phyloP scores from a whole-genome alignment of 2,797 vertebrate species.

The Australoheros facetus region DNA sequence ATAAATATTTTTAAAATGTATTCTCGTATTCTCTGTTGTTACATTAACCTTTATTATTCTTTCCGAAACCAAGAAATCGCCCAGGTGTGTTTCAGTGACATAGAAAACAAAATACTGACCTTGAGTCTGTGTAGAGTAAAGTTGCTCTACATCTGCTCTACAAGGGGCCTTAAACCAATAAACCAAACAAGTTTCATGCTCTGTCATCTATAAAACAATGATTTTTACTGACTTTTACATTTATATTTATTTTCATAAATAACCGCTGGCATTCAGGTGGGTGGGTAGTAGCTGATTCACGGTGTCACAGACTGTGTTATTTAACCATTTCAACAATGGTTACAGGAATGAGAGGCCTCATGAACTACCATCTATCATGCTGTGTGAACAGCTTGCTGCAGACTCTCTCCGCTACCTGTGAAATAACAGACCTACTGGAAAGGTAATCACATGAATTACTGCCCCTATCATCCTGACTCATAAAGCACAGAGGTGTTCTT shows the following conservation, averaged over 20 bases:
- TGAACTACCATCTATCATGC: slow-evolving; percentile 74
- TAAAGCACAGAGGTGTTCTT: neutral
- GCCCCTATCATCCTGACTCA: neutral
- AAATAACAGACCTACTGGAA: slow-evolving; percentile 65
- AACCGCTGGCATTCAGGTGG: neutral
- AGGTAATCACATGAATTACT: slow-evolving; percentile 53
- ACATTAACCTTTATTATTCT: neutral
- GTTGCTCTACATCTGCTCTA: neutral
- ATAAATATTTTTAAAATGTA: neutral
- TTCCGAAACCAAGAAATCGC: too few species aligned
- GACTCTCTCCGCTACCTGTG: slow-evolving; percentile 77
- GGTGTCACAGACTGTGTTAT: neutral
- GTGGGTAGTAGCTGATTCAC: neutral
- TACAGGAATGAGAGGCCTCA: slow-evolving; percentile 71
- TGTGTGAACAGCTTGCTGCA: slow-evolving; percentile 81
- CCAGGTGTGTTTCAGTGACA: neutral
- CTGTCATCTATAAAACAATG: neutral
- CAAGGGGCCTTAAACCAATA: slow-evolving; percentile 8
- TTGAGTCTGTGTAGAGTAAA: slow-evolving; percentile 7
- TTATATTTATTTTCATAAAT: slow-evolving; percentile 6
- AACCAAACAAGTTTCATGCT: neutral
- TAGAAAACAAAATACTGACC: neutral
- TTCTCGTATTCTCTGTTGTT: neutral
- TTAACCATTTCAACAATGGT: slow-evolving; percentile 15
- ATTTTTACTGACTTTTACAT: neutral